Evolutionary conservation across 2,797 vertebrate genomes (phyloP).

Genomic region (Lutjanus campechanus): DNA sequence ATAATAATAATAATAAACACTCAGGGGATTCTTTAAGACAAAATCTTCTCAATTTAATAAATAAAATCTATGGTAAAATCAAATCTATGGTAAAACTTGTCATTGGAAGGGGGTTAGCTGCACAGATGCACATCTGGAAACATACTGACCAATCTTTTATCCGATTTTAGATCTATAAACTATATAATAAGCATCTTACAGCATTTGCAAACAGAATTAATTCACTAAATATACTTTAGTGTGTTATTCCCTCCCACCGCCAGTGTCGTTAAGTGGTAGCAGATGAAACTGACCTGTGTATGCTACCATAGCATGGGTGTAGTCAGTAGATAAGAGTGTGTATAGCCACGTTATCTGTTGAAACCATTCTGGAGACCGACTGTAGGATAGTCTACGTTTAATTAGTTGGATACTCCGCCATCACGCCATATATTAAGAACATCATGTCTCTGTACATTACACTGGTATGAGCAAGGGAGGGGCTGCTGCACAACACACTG

Average conservation of each 20-base stretch:
- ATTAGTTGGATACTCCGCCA: neutral
- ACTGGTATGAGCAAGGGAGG: conserved; percentile 76
- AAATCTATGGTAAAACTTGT: too few species aligned
- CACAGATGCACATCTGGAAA: conserved; percentile 16
- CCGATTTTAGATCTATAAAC: neutral
- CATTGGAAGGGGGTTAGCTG: neutral
- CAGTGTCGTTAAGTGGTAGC: conserved; percentile 14
- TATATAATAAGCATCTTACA: neutral
- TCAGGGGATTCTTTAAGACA: too few species aligned
- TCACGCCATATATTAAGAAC: conserved; percentile 51
- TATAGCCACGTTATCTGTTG: conserved; percentile 19
- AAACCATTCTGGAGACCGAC: conserved; percentile 12
- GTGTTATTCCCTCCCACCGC: neutral
- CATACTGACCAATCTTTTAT: neutral
- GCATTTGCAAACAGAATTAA: neutral
- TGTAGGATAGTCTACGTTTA: conserved; percentile 2
- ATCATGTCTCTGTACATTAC: conserved; percentile 68
- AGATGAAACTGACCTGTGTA: neutral
- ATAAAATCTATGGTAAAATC: too few species aligned
- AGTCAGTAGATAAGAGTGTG: conserved; percentile 30
- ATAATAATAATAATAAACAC: too few species aligned
- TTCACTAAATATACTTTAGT: neutral
- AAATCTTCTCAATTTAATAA: too few species aligned
- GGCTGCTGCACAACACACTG: conserved; percentile 76
- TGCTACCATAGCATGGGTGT: neutral